phyloP scores from a whole-genome alignment of 2,113 vertebrate genomes.

The Psilopsiagon aymara region DNA sequence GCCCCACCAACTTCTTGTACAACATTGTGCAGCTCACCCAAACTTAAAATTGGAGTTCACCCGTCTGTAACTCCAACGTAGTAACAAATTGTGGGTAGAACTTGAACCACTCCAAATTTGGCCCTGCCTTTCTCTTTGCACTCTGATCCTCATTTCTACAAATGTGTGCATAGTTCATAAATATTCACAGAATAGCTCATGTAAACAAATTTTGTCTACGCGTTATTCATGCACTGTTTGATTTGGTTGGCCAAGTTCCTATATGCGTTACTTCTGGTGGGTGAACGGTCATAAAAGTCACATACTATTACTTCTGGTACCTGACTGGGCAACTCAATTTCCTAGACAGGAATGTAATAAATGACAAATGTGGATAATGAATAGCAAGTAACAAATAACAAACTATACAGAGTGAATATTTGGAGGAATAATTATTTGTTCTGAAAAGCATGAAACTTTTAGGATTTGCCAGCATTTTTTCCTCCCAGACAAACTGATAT shows the following conservation, averaged over 20 bases:
- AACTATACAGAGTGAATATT: not conserved
- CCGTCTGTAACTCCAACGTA: not conserved
- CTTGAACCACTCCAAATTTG: not conserved
- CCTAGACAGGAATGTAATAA: not conserved
- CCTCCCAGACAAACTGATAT: not conserved
- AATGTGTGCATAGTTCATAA: slow-evolving; percentile 21
- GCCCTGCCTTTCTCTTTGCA: not conserved
- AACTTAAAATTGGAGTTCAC: not conserved
- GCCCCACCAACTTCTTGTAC: not conserved
- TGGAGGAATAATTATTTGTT: slow-evolving; percentile 42
- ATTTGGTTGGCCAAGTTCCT: slow-evolving; percentile 24
- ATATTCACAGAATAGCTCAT: slow-evolving; percentile 22
- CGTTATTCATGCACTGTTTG: slow-evolving; percentile 44
- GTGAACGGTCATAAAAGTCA: slow-evolving; percentile 30
- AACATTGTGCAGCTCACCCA: not conserved
- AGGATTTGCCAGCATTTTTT: slow-evolving; percentile 2
- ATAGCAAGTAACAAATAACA: not conserved
- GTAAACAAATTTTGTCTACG: slow-evolving; percentile 25
- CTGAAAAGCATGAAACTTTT: slow-evolving; percentile 32
- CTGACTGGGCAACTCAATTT: not conserved
- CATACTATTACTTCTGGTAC: slow-evolving; percentile 16
- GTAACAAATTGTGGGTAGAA: not conserved
- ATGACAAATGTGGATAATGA: not conserved
- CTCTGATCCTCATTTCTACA: slow-evolving; percentile 36
- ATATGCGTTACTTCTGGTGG: slow-evolving; percentile 18